Evolutionary conservation across 2,888 invertebrate genomes (phyloP), one percentile per base, ranked within the genome.

Genomic region (Cremastinae sp.): DNA sequence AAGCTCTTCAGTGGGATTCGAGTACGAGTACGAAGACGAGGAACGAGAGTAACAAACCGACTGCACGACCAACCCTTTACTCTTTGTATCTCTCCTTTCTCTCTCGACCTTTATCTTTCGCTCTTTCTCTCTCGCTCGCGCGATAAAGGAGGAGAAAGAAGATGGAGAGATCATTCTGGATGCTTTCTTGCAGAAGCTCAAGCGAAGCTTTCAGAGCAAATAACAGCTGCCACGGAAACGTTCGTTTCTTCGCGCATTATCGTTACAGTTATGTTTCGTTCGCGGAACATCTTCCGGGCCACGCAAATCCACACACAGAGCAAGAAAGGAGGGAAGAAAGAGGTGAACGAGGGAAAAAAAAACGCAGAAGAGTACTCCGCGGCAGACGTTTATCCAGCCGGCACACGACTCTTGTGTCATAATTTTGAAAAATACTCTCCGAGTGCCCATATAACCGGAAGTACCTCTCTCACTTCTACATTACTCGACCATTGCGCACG

Each of bases 191-290:
- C 22, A 41, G 59, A 22, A 70, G 37, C 70, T 10, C 53, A 39
- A 61, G 68, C 72, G 53, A 37, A 61, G 59, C 43, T 61, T 55
- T 43, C 58, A 66, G 74, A 70, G 76, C 80, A 79, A 80, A 79
- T 79, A 80, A 80, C 76, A 80, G 79, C 79, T 78, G 78, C 64
- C 5, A 5, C 71, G 78, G 73, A 79, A 80, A 78, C 68, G 76
- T 73, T 80, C 73, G 72, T 66, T 74, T 79, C 62, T 72, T 72
- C 71, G 59, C 74, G 28, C 28, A 79, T 80, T 79, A 79, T 80
- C 79, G 80, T 80, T 76, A 80, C 75, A 78, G 75, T 80, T 79
- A 78, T 78, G 78, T 72, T 74, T 73, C 68, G 55, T 61, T 45
- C 20, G 5, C 61, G 55, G 64, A 69, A 69, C 49, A 68, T 66